Evolutionary conservation across 2,888 invertebrate species (phyloP).

Genomic region (Aphodius granarius): DNA sequence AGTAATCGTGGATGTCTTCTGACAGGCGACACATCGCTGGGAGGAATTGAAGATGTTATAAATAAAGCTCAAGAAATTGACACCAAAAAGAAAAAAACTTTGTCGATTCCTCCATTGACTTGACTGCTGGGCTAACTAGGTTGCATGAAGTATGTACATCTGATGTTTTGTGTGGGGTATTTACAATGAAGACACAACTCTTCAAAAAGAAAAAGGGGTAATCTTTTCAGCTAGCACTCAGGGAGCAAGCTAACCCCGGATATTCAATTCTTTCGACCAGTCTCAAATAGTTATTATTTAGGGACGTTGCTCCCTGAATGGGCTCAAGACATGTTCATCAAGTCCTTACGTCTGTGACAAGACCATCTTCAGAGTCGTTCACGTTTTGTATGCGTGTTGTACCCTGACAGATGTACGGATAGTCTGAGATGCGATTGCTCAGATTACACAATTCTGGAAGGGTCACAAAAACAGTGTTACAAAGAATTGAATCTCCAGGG

Average conservation of each 20-base stretch:
- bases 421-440: slow-evolving; percentile 88
- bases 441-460: slow-evolving; percentile 75
- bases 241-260: slow-evolving; percentile 26
- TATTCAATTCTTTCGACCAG: neutral
- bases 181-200: neutral
- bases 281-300: too few species aligned
- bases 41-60: neutral
- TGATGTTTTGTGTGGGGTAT: slow-evolving; percentile 5
- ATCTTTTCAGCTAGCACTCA: slow-evolving; percentile 11
- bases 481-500: neutral
- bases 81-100: neutral
- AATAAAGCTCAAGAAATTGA: neutral
- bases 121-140: neutral
- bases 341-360: slow-evolving; percentile 83
- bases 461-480: neutral
- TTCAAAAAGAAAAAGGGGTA: slow-evolving; percentile 8
- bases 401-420: slow-evolving; percentile 95
- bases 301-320: slow-evolving; percentile 24
- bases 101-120: neutral
- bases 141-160: neutral
- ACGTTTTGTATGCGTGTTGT: slow-evolving; percentile 93
- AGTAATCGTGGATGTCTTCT: slow-evolving; percentile 91
- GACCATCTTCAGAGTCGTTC: slow-evolving; percentile 94
- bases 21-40: slow-evolving; percentile 79
- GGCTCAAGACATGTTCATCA: neutral